Percentiles rank a stretch among this genome's conserved stretches.
Conservation (phyloP, 2,113 vertebrate species). For the Pelusios castaneus region DNA sequence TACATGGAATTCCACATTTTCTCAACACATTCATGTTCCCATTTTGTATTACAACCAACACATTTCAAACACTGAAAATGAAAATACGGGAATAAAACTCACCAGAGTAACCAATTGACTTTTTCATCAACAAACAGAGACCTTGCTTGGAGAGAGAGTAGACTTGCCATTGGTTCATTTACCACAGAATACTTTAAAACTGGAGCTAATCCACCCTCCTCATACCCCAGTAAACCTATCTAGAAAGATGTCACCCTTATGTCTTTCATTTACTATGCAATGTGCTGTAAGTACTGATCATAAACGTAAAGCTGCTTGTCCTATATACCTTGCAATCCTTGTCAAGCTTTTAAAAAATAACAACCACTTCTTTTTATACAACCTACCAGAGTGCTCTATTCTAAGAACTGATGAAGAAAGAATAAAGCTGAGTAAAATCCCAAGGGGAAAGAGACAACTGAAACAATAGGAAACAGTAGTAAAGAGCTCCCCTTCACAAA, state of each 20-base stretch:
- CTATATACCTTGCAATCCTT: background rate
- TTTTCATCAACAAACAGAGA: constrained; percentile 51
- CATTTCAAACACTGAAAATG: constrained; percentile 15
- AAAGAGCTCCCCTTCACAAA: constrained; percentile 34
- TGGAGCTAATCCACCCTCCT: background rate
- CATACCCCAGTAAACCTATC: background rate
- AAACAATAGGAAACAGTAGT: constrained; percentile 54
- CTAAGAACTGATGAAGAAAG: constrained; percentile 38
- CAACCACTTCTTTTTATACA: background rate
- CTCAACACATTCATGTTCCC: background rate
- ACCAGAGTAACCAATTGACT: constrained; percentile 63
- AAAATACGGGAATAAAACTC: constrained; percentile 25
- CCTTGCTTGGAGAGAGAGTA: constrained; percentile 58
- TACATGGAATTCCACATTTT: background rate
- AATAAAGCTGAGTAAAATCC: constrained; percentile 35
- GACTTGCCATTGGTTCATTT: constrained; percentile 53
- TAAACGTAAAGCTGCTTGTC: background rate
- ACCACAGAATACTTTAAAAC: background rate
- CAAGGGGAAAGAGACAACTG: constrained; percentile 39
- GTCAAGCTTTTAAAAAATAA: background rate
- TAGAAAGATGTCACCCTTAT: background rate
- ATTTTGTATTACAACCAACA: background rate
- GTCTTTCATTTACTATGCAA: background rate
- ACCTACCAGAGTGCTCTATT: constrained; percentile 39
- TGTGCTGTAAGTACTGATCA: background rate